phyloP scores from a whole-genome alignment of 1,140 invertebrate species.

The Euwallacea fornicatus region DNA sequence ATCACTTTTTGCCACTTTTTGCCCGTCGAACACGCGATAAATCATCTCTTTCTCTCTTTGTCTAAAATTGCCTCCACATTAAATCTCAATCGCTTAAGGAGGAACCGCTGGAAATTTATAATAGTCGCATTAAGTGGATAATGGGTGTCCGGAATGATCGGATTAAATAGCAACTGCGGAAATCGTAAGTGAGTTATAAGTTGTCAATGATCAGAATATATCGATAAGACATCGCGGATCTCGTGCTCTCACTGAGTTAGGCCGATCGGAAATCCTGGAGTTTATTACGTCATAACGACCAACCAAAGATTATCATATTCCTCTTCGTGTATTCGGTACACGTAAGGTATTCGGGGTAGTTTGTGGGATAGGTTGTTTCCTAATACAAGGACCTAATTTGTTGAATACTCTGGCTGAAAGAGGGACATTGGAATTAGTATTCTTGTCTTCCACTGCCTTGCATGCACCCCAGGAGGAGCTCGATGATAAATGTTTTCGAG shows the following conservation, averaged over 20 bases:
- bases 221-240: not conserved
- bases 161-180: not conserved
- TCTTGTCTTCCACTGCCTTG: not conserved
- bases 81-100: no score
- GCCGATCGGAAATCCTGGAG: not conserved
- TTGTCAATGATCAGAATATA: not conserved
- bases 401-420: not conserved
- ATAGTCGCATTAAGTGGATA: not conserved
- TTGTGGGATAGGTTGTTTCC: not conserved
- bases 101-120: not conserved
- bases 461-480: not conserved
- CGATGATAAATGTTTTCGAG: not conserved
- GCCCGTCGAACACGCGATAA: no score
- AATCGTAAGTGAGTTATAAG: not conserved
- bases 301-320: not conserved
- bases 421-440: not conserved
- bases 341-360: not conserved
- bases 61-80: no score
- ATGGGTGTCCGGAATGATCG: not conserved
- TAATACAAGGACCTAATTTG: not conserved
- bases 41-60: no score
- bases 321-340: not conserved
- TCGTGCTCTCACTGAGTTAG: not conserved
- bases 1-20: no score
- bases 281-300: slow-evolving; percentile 1